These are phyloP conservation scores for Aptenodytes patagonicus DNA, from an alignment of 2,113 vertebrate genomes.

Conservation along the genomic window DNA sequence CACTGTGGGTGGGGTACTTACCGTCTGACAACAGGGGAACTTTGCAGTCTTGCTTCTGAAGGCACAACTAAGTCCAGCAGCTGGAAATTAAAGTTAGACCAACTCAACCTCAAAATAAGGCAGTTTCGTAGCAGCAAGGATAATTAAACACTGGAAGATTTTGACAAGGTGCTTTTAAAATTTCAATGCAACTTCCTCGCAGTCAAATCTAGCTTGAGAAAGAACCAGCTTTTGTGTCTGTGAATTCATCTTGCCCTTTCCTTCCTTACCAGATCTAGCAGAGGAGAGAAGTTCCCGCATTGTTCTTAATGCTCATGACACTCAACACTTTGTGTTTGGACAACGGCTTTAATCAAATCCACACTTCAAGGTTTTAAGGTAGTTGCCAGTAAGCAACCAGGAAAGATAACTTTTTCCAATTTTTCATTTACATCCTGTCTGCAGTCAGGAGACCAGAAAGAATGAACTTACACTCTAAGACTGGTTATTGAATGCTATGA, in stretches of 20 bases:
- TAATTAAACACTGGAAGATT: neutral
- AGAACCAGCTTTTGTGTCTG: neutral
- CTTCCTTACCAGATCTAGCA: neutral
- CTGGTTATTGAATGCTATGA: neutral
- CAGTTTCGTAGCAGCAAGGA: neutral
- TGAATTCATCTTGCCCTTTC: neutral
- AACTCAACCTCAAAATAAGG: neutral
- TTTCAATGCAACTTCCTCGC: accelerated
- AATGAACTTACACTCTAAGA: neutral
- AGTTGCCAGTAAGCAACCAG: neutral
- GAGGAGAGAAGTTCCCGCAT: neutral
- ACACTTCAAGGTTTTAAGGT: neutral
- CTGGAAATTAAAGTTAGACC: neutral
- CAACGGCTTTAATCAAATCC: neutral
- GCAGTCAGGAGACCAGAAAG: neutral
- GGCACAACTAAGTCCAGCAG: neutral
- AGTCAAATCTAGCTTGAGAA: neutral
- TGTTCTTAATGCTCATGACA: neutral
- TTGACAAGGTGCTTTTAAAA: neutral
- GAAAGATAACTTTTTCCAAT: neutral
- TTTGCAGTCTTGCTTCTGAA: neutral
- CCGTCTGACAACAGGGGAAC: neutral
- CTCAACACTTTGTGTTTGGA: neutral
- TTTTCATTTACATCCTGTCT: neutral
- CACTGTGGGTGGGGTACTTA: too few relatives aligned